Conservation (phyloP, 2,797 vertebrate species). For the Pagetopsis macropterus region DNA sequence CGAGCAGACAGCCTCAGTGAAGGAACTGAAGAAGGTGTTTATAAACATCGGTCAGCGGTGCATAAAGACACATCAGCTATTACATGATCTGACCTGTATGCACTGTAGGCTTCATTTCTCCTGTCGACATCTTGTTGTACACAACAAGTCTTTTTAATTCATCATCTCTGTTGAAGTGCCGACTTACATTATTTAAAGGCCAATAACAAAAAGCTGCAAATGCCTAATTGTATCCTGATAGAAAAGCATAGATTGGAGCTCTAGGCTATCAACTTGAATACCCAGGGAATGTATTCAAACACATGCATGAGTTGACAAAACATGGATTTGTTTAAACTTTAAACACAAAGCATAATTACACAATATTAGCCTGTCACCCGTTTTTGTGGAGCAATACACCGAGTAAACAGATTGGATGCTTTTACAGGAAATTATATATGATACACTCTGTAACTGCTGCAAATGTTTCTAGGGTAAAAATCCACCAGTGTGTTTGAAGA, state of each 20-base stretch:
- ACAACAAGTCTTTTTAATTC: conserved; percentile 5
- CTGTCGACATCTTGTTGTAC: conserved; percentile 9
- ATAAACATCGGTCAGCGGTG: conserved; percentile 36
- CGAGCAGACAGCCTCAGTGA: conserved; percentile 8
- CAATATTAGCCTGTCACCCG: not conserved
- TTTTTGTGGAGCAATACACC: not conserved
- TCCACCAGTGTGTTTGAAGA: not conserved
- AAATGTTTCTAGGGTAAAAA: not conserved
- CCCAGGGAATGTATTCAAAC: conserved; percentile 6
- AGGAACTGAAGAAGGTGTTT: conserved; percentile 24
- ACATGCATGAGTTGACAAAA: conserved; percentile 16
- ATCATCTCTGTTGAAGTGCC: not conserved
- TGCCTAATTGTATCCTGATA: conserved; percentile 8
- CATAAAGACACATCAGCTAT: conserved; percentile 23
- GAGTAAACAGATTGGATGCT: conserved; percentile 16
- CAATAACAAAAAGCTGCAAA: conserved; percentile 6
- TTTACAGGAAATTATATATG: not conserved
- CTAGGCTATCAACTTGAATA: conserved; percentile 5
- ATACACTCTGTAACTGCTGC: not conserved
- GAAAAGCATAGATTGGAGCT: too few species aligned
- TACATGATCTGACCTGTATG: conserved; percentile 22
- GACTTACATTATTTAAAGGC: conserved; percentile 17
- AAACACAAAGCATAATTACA: conserved; percentile 12
- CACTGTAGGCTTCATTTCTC: conserved; percentile 10
- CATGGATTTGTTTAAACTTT: conserved; percentile 12